Evolutionary conservation across 1,140 invertebrate species (phyloP), one percentile per base, ranked within the genome.

Genomic region (Armadillidium nasatum): DNA sequence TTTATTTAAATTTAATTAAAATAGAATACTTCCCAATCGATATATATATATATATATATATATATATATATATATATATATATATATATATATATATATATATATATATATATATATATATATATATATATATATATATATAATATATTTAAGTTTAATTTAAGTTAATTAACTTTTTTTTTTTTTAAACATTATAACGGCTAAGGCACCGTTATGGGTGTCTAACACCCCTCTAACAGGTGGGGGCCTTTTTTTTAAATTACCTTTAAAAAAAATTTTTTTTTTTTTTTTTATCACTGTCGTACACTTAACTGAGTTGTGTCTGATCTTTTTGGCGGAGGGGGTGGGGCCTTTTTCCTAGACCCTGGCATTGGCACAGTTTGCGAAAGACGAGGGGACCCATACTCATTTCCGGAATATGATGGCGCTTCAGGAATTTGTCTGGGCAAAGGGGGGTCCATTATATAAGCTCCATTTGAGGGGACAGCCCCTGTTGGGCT

Each of bases 271-370:
- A 67, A 21, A 15, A 67, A 9, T 10, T 21, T 67, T 1, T 33
- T 9, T n/a, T 71, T 0, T 10, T 21, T 67, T 1, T 33, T 9
- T n/a, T 71, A 78, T 81, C 77, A 81, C 76, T 81, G 80, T 71
- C 77, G 46, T 9, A 77, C 73, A 43, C 77, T 79, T 21, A 87
- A 84, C 80, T 93, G 91, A 10, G 92, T 93, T 1, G 89, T 91
- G 81, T 93, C 91, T 78, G 91, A 92, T 71, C 92, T 85, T 80
- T 92, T 92, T 6, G 92, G 92, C 11, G 91, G 89, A 50, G 91
- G 87, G 78, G 90, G 89, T 0, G 91, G 91, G 13, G 91, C 76
- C 70, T 77, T 79, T 71, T 81, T 81, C 44, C 23, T 77, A 23
- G 75, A 71, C 19, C 13, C 60, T n/a, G 43, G 75, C 71, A 13